Base-by-base conservation (phyloP, 2,888 invertebrate genomes). In the Mimumesa dahlbomi region DNA sequence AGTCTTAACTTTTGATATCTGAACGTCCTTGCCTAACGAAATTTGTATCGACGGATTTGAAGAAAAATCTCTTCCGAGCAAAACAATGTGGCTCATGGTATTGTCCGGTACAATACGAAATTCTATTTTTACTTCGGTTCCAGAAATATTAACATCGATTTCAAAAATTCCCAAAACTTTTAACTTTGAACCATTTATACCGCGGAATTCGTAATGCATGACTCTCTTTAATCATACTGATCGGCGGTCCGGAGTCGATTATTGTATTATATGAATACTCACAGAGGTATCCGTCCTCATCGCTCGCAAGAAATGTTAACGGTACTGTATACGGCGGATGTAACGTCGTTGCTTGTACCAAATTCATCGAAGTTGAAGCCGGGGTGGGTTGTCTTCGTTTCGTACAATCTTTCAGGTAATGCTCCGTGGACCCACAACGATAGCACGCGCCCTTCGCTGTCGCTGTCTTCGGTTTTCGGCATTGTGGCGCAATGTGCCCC, bases 161-260 rank as follows among this genome's bases (percentile, higher is more conserved):
- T 19, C 29, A 36, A 52, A 40, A 21, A 40, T 52, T 38, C 21
- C 14, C 19, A 40, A 18, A 13, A 52, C 5, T 21, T 14, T 7
- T 13, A 46, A 38, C 9, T 34, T 43, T 7, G 52, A 52, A 31
- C 38, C 18, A 38, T 52, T 42, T 11, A 52, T 31, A 13, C 52
- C 34, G n/a, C 9, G 5, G 19, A 43, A 21, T n/a, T n/a, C n/a
- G n/a, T n/a, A n/a, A n/a, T 7, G 48, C 50, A 22, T 34, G 19
- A n/a, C 22, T 34, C 14, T 50, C 5, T 48, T 56, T 58, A 7
- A 66, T 59, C 13, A 49, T 13, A 14, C 53, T 66, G 1, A 50
- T 42, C 5, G 57, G 52, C 9, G 57, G 45, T 14, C 57, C 53
- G 2, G 64, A 25, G 38, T 59, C 57, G 13, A 57, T 11, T 9